Evolutionary conservation across 2,113 vertebrate species (phyloP).

Genomic region (Oreochromis spilurus): DNA sequence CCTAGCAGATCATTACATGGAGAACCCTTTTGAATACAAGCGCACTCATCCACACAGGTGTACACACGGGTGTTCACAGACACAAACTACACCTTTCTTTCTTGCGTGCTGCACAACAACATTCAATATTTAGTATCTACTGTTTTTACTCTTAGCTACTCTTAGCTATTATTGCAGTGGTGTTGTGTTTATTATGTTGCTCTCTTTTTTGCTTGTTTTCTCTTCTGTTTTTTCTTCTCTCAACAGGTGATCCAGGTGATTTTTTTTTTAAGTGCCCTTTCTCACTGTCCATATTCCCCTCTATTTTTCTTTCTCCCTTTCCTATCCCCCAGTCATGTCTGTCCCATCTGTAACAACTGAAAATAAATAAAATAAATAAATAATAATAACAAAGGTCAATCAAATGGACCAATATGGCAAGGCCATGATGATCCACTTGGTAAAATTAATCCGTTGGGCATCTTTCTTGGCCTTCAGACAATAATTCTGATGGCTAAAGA

Average conservation of each 20-base stretch:
- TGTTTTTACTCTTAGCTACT: background rate
- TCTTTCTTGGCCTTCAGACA: background rate
- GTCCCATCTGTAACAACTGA: background rate
- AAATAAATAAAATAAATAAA: background rate
- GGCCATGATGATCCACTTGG: background rate
- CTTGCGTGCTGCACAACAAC: background rate
- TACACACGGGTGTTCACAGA: background rate
- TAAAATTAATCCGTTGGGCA: background rate
- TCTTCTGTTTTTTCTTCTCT: no score
- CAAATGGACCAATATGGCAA: background rate
- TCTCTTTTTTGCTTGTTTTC: background rate
- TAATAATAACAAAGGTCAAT: background rate
- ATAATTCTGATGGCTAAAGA: background rate
- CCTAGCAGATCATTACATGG: no score
- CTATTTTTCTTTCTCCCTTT: background rate
- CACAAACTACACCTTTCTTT: background rate
- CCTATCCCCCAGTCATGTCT: background rate
- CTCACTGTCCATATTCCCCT: background rate
- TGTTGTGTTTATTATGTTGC: background rate
- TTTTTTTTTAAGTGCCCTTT: no score
- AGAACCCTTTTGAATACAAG: no score
- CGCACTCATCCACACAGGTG: background rate
- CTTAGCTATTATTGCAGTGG: background rate
- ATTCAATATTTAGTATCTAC: background rate
- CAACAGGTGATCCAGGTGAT: no score